Base-by-base conservation (phyloP, 1,140 invertebrate genomes). In the Rhopalosiphum maidis region DNA sequence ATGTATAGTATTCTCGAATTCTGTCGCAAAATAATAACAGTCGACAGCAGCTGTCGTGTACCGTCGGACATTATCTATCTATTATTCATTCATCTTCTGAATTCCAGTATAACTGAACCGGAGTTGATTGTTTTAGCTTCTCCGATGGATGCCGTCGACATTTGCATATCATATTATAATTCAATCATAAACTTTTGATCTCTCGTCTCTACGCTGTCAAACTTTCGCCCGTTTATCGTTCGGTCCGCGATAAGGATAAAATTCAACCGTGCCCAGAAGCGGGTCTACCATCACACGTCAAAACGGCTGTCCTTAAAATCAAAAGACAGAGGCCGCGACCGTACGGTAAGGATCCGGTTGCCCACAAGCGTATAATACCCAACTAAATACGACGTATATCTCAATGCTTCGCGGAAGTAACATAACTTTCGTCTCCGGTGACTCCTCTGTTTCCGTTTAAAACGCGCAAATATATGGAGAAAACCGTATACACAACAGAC, bases 11-110 rank as follows among this genome's bases (percentile, higher is more conserved):
- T 77, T 77, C 15, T n/a, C 30, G 60, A 77, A 77, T 77, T 77
- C 60, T 77, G 60, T 77, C 60, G n/a, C n/a, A n/a, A 77, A 77
- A 77, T 77, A n/a, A 77, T 77, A 77, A 77, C 60, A 77, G 60
- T 77, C 60, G n/a, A 77, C 11, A 77, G 60, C 30, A 77, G 60
- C 60, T 77, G 60, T 77, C 60, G 60, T 77, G 11, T 77, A 77
- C 60, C 60, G 60, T n/a, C 30, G 60, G 60, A 77, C 60, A n/a
- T 77, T 77, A 77, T 77, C 60, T 68, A 68, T 68, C 15, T 77
- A 35, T 77, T 77, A 77, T 77, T 77, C 60, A 77, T 77, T n/a
- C 60, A 15, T 18, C 60, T n/a, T 77, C 60, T 77, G 60, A 77
- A n/a, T 77, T 77, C 15, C 60, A 77, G 60, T 77, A 54, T 54